A percentile compares a stretch with the other conserved stretches of the same genome.
Conservation (phyloP, 1,140 invertebrate genomes). For the Drosophila punjabiensis region DNA sequence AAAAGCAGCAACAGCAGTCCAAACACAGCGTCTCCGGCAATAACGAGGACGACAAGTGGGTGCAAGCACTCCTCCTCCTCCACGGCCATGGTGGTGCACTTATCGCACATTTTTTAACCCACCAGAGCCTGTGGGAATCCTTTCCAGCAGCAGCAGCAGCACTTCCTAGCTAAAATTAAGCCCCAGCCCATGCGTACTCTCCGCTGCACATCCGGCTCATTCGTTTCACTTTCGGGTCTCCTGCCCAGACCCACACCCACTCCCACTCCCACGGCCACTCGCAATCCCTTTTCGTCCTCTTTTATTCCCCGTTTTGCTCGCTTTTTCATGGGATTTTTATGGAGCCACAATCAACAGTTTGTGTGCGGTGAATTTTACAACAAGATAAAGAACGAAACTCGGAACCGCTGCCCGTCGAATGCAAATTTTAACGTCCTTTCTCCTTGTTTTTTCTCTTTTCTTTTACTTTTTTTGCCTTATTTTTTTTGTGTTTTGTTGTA, state of each 20-base stretch:
- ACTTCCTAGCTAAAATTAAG: slow-evolving; percentile 75
- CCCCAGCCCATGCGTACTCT: slow-evolving; percentile 57
- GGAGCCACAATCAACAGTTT: slow-evolving; percentile 85
- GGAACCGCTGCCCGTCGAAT: slow-evolving; percentile 42
- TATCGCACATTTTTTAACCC: slow-evolving; percentile 66
- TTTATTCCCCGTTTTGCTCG: slow-evolving; percentile 24
- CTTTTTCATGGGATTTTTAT: slow-evolving; percentile 84
- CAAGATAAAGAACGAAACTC: slow-evolving; percentile 75
- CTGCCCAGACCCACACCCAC: slow-evolving; percentile 6
- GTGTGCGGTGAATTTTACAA: slow-evolving; percentile 85
- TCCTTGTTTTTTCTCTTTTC: slow-evolving; percentile 15
- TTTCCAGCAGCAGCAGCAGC: slow-evolving; percentile 23
- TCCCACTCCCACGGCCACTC: slow-evolving; percentile 6
- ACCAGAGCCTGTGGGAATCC: slow-evolving; percentile 31
- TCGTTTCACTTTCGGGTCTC: slow-evolving; percentile 67
- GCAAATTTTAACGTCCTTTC: slow-evolving; percentile 45
- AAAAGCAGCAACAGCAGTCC: slow-evolving; percentile 52
- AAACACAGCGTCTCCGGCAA: slow-evolving; percentile 55
- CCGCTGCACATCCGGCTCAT: slow-evolving; percentile 63
- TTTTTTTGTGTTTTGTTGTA: slow-evolving; percentile 3
- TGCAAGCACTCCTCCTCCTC: slow-evolving; percentile 39
- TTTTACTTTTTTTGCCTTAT: slow-evolving; percentile 8
- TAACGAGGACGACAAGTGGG: slow-evolving; percentile 66
- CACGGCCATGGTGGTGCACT: slow-evolving; percentile 59
- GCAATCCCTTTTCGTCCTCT: slow-evolving; percentile 15